Evolutionary conservation across 2,888 invertebrate species (phyloP), one percentile per base, ranked within the genome.

Genomic region (Nudaria mundana): DNA sequence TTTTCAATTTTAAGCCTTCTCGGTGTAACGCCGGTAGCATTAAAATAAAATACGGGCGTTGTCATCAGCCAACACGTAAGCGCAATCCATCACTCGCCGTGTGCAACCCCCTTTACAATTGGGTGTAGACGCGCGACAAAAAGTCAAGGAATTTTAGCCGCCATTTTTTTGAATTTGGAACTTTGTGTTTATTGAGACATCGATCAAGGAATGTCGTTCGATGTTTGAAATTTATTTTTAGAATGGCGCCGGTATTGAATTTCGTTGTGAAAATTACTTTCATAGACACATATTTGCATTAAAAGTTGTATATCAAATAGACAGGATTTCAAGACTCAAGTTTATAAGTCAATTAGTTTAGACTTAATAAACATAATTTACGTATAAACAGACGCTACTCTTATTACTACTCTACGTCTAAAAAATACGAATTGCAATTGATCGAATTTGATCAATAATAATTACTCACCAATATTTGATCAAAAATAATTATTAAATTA

Each of bases 1-100:
- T 87, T 87, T 88, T 88, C 87, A 87, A 88, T 88, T 87, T 86
- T 81, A 80, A 82, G 77, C 79, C 76, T 70, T 78, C 65, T 67
- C 64, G 58, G 60, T 53, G 66, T 69, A 66, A 71, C 73, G 71
- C 65, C 66, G 65, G 56, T 63, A 70, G 81, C 76, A 80, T 83
- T 86, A 84, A 82, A 86, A 84, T 84, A 87, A 86, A 86, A 85
- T 78, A 79, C 76, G 63, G 58, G 55, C 55, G 61, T 60, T 72
- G 78, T 76, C 75, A 76, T 71, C 77, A 72, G 75, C 69, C 81
- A 82, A 84, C 88, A 88, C 88, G 87, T 88, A 83, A 71, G 63
- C 65, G 66, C 79, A 75, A 87, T 88, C 87, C 83, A 87, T 88
- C 88, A 86, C 76, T 33, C 62, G 56, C 42, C 63, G 69, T 70